phyloP scores from a whole-genome alignment of 2,888 invertebrate genomes.

The Parascotia fuliginaria region DNA sequence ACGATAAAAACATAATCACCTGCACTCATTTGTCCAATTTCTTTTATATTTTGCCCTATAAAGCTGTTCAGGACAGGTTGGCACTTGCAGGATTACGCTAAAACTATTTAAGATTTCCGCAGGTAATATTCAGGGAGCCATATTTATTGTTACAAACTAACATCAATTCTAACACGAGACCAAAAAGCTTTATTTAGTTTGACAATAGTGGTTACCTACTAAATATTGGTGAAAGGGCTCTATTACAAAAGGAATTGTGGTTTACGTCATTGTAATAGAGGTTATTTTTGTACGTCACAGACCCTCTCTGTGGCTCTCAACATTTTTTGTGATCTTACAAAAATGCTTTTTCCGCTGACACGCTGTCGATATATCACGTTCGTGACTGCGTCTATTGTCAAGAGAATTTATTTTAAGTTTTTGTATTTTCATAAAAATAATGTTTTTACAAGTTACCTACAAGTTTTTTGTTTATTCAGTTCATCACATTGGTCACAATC shows the following conservation, averaged over 20 bases:
- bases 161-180: background rate
- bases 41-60: slow-evolving; percentile 7
- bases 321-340: slow-evolving; percentile 13
- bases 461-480: background rate
- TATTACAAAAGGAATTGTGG: background rate
- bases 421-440: slow-evolving; percentile 17
- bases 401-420: slow-evolving; percentile 27
- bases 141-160: background rate
- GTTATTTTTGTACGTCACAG: background rate
- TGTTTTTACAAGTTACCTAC: slow-evolving; percentile 1
- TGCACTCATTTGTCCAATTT: slow-evolving; percentile 8
- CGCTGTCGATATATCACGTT: slow-evolving; percentile 37
- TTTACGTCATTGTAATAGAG: background rate
- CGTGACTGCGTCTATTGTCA: slow-evolving; percentile 35
- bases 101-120: slow-evolving; percentile 7
- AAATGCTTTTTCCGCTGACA: slow-evolving; percentile 25
- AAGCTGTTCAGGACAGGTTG: slow-evolving; percentile 8
- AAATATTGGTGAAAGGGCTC: background rate
- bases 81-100: slow-evolving; percentile 16
- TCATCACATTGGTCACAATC: slow-evolving; percentile 11
- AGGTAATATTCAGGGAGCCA: slow-evolving; percentile 10
- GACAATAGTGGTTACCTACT: background rate
- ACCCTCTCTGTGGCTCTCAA: background rate
- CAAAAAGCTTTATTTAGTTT: background rate
- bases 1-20: slow-evolving; percentile 15